Conservation (phyloP, 2,888 invertebrate species). For the Sericinus montela region DNA sequence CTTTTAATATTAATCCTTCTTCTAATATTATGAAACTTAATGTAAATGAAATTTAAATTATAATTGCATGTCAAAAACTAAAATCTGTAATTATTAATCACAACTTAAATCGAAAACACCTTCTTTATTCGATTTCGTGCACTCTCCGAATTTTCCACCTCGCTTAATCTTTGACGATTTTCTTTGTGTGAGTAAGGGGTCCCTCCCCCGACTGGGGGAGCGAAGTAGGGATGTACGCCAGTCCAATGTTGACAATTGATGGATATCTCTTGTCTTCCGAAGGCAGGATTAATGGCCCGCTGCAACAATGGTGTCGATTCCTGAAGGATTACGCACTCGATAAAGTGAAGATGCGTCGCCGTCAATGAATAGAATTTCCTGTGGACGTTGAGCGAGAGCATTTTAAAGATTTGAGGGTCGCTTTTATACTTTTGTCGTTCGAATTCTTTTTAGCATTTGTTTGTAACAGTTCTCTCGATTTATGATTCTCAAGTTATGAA, state of each 20-base stretch:
- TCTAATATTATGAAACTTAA: too few relatives aligned
- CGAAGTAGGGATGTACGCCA: slow-evolving; percentile 43
- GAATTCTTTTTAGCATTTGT: too few relatives aligned
- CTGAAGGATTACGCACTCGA: slow-evolving; percentile 58
- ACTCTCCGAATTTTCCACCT: slow-evolving; percentile 4
- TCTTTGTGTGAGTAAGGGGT: slow-evolving; percentile 51
- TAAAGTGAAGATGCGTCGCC: slow-evolving; percentile 34
- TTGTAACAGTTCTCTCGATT: too few relatives aligned
- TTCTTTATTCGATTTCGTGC: not conserved
- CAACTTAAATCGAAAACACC: too few relatives aligned
- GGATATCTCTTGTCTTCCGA: slow-evolving; percentile 76
- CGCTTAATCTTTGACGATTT: slow-evolving; percentile 49
- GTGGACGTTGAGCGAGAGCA: slow-evolving; percentile 22
- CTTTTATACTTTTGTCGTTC: not conserved
- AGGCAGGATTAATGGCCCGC: slow-evolving; percentile 70
- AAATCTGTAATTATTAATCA: too few relatives aligned
- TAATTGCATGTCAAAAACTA: too few relatives aligned
- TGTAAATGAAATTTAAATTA: too few relatives aligned
- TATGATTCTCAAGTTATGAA: too few relatives aligned
- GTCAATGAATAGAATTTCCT: slow-evolving; percentile 27
- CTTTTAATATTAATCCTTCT: too few relatives aligned
- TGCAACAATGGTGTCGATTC: slow-evolving; percentile 62
- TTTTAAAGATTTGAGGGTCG: slow-evolving; percentile 1
- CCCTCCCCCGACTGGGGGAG: slow-evolving; percentile 35
- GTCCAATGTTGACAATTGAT: slow-evolving; percentile 79